Evolutionary conservation across 2,797 vertebrate genomes (phyloP), one percentile per base, ranked within the genome.

Genomic region (Eremophila alpestris): DNA sequence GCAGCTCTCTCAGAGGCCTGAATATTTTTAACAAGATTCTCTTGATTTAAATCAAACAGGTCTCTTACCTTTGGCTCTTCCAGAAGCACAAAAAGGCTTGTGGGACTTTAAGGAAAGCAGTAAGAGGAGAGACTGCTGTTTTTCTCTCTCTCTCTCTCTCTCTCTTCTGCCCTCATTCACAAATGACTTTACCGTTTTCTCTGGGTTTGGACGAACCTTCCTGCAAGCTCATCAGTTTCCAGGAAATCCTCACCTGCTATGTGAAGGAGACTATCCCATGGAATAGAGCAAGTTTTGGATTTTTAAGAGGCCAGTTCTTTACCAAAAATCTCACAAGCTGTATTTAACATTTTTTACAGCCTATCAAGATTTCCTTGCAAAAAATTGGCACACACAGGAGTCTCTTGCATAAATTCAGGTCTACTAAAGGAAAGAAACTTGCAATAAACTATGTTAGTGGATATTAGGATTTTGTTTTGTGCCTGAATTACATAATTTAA

Each of bases 11-110:
- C 65, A 81, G 82, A 92, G 73, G 36, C 51, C 43, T 75, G 43
- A 83, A 83, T 65, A 58, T 78, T 94, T 95, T 93, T 80, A 87
- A 92, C 67, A 90, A 93, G 83, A 94, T 93, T 86, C n/a, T 70
- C 94, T 89, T 95, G 48, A 82, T 95, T 93, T 59, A 40, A 85
- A 67, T 74, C 77, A 79, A 89, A 52, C 19, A 52, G 45, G 56
- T 94, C 56, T 93, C 90, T 92, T 70, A 73, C 74, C 45, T 82
- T 60, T 79, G 3, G 1, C 56, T 87, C 80, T 89, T 92, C 70
- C 56, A 94, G 74, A 73, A 84, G 77, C 41, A 63, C 55, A 63
- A 36, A 84, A 90, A 49, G 13, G 36, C 48, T 82, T 81, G 41
- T 63, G 67, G 74, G 34, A 70, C 74, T 82, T 89, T 67, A 19